Conservation (phyloP, 2,797 vertebrate genomes). For the Gadopsis bispinosus region DNA sequence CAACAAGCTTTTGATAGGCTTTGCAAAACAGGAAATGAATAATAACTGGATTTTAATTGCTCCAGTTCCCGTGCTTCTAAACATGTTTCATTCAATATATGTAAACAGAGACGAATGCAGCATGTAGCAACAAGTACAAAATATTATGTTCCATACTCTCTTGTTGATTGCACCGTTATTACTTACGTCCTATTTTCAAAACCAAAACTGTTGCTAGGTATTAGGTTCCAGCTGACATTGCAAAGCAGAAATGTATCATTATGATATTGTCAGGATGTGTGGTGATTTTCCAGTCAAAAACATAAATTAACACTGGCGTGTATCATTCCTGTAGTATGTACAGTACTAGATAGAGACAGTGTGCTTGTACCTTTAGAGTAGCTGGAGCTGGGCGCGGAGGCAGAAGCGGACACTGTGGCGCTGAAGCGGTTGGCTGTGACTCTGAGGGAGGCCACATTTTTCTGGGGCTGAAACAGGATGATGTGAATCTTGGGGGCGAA, state of each 20-base stretch:
- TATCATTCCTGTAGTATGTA: neutral
- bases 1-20: slow-evolving; percentile 34
- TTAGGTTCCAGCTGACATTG: neutral
- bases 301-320: neutral
- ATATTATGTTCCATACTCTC: neutral
- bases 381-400: slow-evolving; percentile 85
- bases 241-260: too few species aligned
- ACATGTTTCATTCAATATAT: slow-evolving; percentile 11
- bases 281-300: too few species aligned
- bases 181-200: slow-evolving; percentile 3
- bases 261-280: too few species aligned
- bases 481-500: slow-evolving; percentile 98
- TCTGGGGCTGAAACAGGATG: slow-evolving; percentile 99
- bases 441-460: slow-evolving; percentile 93
- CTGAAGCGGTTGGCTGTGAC: slow-evolving; percentile 91
- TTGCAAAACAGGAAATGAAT: slow-evolving; percentile 15
- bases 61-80: neutral
- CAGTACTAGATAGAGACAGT: neutral
- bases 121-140: neutral
- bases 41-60: slow-evolving; percentile 46
- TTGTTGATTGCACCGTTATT: slow-evolving; percentile 1
- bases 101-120: neutral
- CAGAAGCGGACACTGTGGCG: slow-evolving; percentile 83
- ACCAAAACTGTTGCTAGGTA: neutral
- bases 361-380: slow-evolving; percentile 88